These are phyloP conservation scores for Engystomops pustulosus DNA, from an alignment of 2,113 vertebrate genomes.

Conservation along the genomic window DNA sequence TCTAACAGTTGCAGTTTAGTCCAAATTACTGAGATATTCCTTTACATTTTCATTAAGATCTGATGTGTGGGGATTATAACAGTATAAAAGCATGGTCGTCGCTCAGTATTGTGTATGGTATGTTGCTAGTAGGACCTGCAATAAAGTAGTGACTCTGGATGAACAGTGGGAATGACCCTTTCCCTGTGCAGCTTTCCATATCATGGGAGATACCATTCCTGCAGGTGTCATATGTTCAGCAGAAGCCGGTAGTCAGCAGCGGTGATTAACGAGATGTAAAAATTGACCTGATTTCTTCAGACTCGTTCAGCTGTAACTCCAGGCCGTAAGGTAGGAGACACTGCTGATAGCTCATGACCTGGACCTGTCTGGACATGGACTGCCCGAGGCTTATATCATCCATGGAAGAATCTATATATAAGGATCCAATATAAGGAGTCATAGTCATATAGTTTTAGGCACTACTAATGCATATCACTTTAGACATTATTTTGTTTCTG, in stretches of 20 bases:
- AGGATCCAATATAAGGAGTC: too few species aligned
- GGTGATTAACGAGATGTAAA: conserved; percentile 55
- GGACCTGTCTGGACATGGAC: conserved; percentile 25
- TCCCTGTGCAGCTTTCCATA: conserved; percentile 41
- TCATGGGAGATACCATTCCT: conserved; percentile 44
- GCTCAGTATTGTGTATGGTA: too few species aligned
- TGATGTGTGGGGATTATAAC: not conserved
- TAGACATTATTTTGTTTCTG: too few species aligned
- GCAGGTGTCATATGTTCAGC: conserved; percentile 57
- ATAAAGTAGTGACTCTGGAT: not conserved
- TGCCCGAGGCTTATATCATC: conserved; percentile 15
- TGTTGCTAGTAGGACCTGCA: not conserved
- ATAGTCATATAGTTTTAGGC: too few species aligned
- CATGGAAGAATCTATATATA: too few species aligned
- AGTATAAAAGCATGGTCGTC: not conserved
- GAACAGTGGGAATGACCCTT: not conserved
- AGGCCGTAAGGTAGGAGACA: conserved; percentile 30
- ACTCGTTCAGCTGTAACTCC: conserved; percentile 28
- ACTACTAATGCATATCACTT: too few species aligned
- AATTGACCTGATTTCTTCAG: conserved; percentile 54
- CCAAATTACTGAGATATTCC: too few species aligned
- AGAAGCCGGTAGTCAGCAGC: conserved; percentile 53
- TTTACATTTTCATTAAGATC: too few species aligned
- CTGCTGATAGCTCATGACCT: conserved; percentile 44
- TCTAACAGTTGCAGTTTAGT: too few species aligned